Percentiles rank a stretch among this genome's conserved stretches.
Evolutionary conservation across 2,113 vertebrate genomes (phyloP).

Genomic region (Cardinalis cardinalis): DNA sequence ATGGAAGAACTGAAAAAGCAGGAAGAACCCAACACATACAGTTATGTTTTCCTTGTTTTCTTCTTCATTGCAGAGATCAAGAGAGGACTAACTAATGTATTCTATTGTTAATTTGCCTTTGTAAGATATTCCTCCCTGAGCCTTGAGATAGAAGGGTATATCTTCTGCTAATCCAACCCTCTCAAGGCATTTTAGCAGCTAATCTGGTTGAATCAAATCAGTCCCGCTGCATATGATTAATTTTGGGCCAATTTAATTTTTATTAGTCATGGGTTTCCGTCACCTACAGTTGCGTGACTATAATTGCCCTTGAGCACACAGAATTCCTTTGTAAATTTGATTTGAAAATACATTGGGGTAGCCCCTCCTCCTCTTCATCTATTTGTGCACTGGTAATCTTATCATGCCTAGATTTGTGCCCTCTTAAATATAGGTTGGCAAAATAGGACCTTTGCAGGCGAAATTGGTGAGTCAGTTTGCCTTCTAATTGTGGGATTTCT

Average conservation of each 20-base stretch:
- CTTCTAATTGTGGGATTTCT: conserved; percentile 46
- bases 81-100: conserved; percentile 4
- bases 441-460: background rate
- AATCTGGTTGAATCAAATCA: conserved; percentile 64
- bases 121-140: conserved; percentile 6
- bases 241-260: conserved; percentile 67
- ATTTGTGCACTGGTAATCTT: conserved; percentile 1
- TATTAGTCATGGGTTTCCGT: conserved; percentile 65
- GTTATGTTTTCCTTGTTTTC: background rate
- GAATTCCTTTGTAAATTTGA: conserved; percentile 48
- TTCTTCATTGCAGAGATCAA: background rate
- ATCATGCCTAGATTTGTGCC: background rate
- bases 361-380: background rate
- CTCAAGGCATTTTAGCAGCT: conserved; percentile 60
- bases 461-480: conserved; percentile 15
- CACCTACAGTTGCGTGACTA: conserved; percentile 28
- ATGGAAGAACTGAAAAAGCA: background rate
- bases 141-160: conserved; percentile 17
- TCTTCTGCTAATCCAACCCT: conserved; percentile 52
- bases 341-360: background rate
- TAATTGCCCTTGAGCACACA: conserved; percentile 59
- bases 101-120: conserved; percentile 33
- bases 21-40: background rate
- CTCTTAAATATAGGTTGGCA: background rate
- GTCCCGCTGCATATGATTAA: conserved; percentile 61